These are phyloP conservation scores for Eudemis profundana DNA, from an alignment of 2,888 invertebrate genomes.

Conservation along the genomic window DNA sequence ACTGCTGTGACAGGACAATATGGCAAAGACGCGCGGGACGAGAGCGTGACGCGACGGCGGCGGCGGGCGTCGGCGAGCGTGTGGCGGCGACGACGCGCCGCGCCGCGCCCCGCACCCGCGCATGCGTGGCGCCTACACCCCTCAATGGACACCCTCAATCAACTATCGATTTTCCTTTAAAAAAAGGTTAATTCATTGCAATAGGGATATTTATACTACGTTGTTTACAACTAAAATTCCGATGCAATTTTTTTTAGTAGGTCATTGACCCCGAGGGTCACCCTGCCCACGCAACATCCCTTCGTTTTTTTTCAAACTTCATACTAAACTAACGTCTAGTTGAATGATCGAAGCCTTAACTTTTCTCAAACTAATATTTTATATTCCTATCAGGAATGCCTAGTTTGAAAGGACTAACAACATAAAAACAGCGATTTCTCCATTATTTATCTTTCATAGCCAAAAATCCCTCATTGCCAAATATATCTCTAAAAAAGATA, in stretches of 20 bases:
- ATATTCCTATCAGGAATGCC: too few species aligned
- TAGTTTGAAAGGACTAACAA: too few species aligned
- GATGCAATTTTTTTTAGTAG: conserved; percentile 11
- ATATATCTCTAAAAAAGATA: too few species aligned
- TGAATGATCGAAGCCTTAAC: background rate
- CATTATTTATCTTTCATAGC: too few species aligned
- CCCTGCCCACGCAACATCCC: background rate
- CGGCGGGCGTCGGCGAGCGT: conserved; percentile 81
- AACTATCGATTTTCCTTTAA: conserved; percentile 78
- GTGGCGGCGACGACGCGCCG: conserved; percentile 77
- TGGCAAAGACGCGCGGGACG: conserved; percentile 87
- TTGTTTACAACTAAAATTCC: conserved; percentile 39
- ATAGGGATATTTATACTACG: conserved; percentile 47
- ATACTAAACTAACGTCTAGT: background rate
- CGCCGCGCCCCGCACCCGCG: conserved; percentile 75
- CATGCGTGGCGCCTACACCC: conserved; percentile 63
- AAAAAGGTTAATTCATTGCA: conserved; percentile 64
- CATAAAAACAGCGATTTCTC: too few species aligned
- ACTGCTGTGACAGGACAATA: conserved; percentile 99
- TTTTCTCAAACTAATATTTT: too few species aligned
- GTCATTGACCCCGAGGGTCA: background rate
- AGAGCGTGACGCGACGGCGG: conserved; percentile 50
- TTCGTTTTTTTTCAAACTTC: background rate
- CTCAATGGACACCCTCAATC: conserved; percentile 81
- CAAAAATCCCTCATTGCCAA: too few species aligned